Base-by-base conservation (phyloP, 2,113 vertebrate genomes). In the Balaenoptera acutorostrata region DNA sequence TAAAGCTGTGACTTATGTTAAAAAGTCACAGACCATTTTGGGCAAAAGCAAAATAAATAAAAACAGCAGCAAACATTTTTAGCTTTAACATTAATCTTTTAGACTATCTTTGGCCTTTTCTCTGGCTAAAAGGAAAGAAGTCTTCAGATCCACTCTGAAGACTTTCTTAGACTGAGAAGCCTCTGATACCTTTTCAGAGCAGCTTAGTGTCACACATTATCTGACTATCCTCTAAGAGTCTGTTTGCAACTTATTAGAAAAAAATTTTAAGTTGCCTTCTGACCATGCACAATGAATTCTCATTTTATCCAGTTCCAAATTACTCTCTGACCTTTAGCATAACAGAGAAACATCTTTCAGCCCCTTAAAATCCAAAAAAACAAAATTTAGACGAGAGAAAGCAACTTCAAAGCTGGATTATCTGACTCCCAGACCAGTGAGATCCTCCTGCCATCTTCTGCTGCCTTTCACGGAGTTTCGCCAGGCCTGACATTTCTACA, bases 81-180 rank as follows among this genome's bases (percentile, higher is more conserved):
- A 89, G 29, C n/a, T 95, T 83, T 92, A 69, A 61, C 68, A 89
- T 23, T 78, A 49, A 39, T 66, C 90, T 92, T 84, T 97, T 36
- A 90, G 39, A 92, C 63, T 90, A 29, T 59, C 21, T 93, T 93
- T 74, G 55, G 69, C 41, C 69, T 94, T 95, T 95, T 89, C 74
- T 96, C 55, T 95, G 83, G n/a, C 36, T 75, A 84, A 95, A 71
- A 88, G n/a, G 41, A 96, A 78, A 96, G 82, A 93, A 75, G 69
- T 71, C 39, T 71, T 96, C 59, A 93, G 81, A 88, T 80, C 29
- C 6, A 64, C 39, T 84, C 74, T 61, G 69, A 87, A 90, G 61
- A 36, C 59, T 82, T 96, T 86, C 41, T 90, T 72, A 57, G n/a
- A 78, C 36, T 68, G 31, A 93, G 68, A 82, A 88, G 41, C 9